Percentiles rank a stretch among this genome's conserved stretches.
Conservation (phyloP, 2,888 invertebrate genomes). For the Mimas tiliae region DNA sequence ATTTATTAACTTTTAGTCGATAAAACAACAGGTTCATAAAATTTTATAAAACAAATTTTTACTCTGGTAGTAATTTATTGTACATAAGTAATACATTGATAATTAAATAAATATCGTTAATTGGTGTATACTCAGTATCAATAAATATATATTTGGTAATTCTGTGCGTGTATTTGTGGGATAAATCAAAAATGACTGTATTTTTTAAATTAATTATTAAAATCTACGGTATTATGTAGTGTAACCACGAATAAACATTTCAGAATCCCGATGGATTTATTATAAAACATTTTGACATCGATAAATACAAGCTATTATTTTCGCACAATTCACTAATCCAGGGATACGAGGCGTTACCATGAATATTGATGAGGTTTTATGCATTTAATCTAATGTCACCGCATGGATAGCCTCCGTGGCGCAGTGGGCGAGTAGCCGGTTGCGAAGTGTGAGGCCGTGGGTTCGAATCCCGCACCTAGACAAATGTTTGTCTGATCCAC, state of each 20-base stretch:
- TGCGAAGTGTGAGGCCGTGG: too few relatives aligned
- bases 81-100: neutral
- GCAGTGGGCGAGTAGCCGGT: too few relatives aligned
- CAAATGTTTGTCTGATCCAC: too few relatives aligned
- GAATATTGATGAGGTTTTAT: conserved; percentile 14
- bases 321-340: neutral
- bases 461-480: too few relatives aligned
- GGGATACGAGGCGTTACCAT: neutral
- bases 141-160: too few relatives aligned
- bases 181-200: too few relatives aligned
- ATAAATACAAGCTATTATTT: conserved; percentile 5
- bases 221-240: too few relatives aligned
- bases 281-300: neutral
- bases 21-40: neutral
- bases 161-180: too few relatives aligned
- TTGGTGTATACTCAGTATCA: neutral
- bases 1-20: conserved; percentile 9
- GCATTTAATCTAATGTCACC: conserved; percentile 9
- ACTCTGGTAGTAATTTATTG: neutral
- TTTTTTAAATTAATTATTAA: too few relatives aligned
- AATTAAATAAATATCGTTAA: neutral
- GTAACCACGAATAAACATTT: neutral
- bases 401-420: too few relatives aligned
- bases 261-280: neutral
- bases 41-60: neutral